A percentile compares a stretch with the other conserved stretches of the same genome.
phyloP scores from a whole-genome alignment of 2,797 vertebrate species.

The Novumbra hubbsi region DNA sequence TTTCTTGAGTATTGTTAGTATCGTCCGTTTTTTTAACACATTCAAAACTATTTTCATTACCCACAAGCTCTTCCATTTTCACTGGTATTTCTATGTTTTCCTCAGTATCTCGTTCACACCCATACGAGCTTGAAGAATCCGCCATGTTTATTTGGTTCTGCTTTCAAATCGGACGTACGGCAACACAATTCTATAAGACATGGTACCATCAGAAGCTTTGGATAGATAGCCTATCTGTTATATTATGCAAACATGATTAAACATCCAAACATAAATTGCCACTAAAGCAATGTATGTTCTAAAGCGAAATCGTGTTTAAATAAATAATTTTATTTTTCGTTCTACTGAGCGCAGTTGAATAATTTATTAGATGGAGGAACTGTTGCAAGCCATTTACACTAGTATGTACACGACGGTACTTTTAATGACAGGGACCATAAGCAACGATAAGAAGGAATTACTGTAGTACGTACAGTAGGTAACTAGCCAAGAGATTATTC shows the following conservation, averaged over 20 bases:
- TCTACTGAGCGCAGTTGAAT: neutral
- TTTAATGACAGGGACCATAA: neutral
- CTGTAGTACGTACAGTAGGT: neutral
- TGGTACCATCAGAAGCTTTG: neutral
- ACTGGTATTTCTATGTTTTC: conserved; percentile 33
- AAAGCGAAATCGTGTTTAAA: neutral
- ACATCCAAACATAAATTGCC: neutral
- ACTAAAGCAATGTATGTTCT: no score
- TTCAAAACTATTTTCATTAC: neutral
- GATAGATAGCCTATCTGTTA: neutral
- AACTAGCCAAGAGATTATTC: neutral
- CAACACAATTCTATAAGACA: neutral
- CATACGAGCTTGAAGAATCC: conserved; percentile 30
- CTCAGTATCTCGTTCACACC: conserved; percentile 24
- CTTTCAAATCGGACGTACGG: conserved; percentile 38
- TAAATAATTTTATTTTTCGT: neutral
- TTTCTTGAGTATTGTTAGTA: conserved; percentile 3
- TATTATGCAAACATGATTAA: neutral
- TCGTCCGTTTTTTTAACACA: neutral
- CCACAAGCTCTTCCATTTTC: conserved; percentile 24
- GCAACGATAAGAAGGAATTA: neutral
- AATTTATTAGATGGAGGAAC: neutral
- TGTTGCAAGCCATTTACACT: neutral
- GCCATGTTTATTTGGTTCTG: conserved; percentile 70
- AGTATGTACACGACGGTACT: neutral